These are phyloP conservation scores for Tipula helvola DNA, from an alignment of 2,888 invertebrate species.

Conservation along the genomic window DNA sequence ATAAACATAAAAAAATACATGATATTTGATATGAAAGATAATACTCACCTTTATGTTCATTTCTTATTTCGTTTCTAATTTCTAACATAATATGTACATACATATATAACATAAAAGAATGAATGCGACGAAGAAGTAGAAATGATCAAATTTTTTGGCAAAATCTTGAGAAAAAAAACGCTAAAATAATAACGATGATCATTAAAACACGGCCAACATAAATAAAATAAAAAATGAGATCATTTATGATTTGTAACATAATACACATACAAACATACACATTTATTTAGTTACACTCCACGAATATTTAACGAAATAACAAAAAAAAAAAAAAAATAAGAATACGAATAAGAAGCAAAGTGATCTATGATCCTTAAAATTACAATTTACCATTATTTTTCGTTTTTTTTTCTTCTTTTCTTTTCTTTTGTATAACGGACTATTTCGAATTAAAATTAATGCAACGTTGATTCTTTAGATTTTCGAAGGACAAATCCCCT, in stretches of 20 bases:
- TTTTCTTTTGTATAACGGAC: neutral
- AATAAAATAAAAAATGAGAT: neutral
- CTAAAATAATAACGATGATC: neutral
- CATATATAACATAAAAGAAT: neutral
- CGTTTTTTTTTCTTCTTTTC: neutral
- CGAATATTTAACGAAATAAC: neutral
- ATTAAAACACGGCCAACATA: neutral
- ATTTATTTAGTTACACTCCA: neutral
- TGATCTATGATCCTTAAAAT: conserved; percentile 9
- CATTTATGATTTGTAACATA: neutral
- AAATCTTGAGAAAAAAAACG: neutral
- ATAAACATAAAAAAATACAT: neutral
- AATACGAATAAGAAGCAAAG: neutral
- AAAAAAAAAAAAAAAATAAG: neutral
- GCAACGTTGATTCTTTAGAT: conserved; percentile 6
- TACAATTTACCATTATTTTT: neutral
- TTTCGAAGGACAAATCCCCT: neutral
- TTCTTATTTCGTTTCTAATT: neutral
- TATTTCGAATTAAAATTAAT: conserved; percentile 10
- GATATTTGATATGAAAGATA: neutral
- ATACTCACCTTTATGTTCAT: neutral
- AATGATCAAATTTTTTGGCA: neutral
- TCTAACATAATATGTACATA: neutral
- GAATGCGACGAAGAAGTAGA: neutral
- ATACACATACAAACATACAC: neutral